These are phyloP conservation scores for Druceiella hillmani DNA, from an alignment of 2,888 invertebrate species.

Conservation along the genomic window DNA sequence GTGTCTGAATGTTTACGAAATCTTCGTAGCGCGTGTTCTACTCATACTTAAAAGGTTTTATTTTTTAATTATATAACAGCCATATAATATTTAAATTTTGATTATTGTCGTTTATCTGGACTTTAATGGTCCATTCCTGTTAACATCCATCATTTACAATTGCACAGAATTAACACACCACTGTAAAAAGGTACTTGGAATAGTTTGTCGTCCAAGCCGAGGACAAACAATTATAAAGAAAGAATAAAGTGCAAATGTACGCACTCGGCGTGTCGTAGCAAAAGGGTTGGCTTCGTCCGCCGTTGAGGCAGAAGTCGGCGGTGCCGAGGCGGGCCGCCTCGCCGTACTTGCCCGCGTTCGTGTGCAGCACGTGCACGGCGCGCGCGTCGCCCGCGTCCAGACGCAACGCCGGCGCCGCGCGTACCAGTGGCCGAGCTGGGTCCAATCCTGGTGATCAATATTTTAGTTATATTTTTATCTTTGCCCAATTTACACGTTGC, in stretches of 20 bases:
- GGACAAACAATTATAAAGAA: background rate
- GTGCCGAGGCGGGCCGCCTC: conserved; percentile 68
- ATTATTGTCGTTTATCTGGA: too few species aligned
- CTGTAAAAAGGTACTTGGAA: background rate
- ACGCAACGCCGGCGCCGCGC: conserved; percentile 56
- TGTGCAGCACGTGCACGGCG: conserved; percentile 73
- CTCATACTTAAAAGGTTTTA: too few species aligned
- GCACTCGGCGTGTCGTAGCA: conserved; percentile 66
- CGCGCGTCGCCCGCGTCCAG: conserved; percentile 69
- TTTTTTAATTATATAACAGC: too few species aligned
- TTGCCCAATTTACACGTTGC: too few species aligned
- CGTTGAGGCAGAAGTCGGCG: conserved; percentile 76
- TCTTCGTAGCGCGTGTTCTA: too few species aligned
- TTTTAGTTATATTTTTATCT: background rate
- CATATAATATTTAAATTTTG: too few species aligned
- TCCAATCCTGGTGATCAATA: conserved; percentile 51
- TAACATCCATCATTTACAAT: too few species aligned
- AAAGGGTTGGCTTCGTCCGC: conserved; percentile 70
- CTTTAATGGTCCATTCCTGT: too few species aligned
- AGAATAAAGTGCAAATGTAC: conserved; percentile 24
- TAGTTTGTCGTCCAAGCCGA: too few species aligned
- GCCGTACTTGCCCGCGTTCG: conserved; percentile 75
- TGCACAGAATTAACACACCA: background rate
- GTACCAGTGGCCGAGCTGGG: conserved; percentile 68
- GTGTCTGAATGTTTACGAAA: too few species aligned